Percentiles rank a stretch among this genome's conserved stretches.
Conservation (phyloP, 2,113 vertebrate species). For the Perca flavescens region DNA sequence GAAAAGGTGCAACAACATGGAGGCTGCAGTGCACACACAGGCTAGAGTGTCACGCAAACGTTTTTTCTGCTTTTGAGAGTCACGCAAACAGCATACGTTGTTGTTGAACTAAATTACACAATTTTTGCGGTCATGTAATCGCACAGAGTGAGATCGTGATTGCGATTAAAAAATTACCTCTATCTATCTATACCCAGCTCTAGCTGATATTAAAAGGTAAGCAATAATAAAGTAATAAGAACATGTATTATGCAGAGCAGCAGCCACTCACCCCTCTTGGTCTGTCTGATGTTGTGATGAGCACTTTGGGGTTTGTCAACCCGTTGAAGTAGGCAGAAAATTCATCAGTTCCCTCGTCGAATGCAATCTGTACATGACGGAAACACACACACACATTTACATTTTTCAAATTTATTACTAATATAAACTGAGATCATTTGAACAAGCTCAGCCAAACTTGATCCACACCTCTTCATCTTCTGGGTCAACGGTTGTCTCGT, state of each 20-base stretch:
- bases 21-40: too few relatives aligned
- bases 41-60: too few relatives aligned
- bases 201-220: too few relatives aligned
- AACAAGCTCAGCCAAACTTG: neutral
- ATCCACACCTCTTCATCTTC: slow-evolving; percentile 93
- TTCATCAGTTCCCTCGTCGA: slow-evolving; percentile 97
- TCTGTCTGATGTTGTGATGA: slow-evolving; percentile 97
- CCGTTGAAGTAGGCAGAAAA: slow-evolving; percentile 97
- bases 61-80: too few relatives aligned
- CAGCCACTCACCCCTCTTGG: slow-evolving; percentile 90
- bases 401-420: neutral
- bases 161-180: too few relatives aligned
- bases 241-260: neutral
- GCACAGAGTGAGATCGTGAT: too few relatives aligned
- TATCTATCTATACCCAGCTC: too few relatives aligned
- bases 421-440: neutral
- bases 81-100: too few relatives aligned
- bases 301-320: slow-evolving; percentile 95
- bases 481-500: slow-evolving; percentile 95
- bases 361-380: slow-evolving; percentile 87
- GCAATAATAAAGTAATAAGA: neutral
- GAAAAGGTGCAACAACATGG: too few relatives aligned
- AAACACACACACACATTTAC: neutral
- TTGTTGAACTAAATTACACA: too few relatives aligned
- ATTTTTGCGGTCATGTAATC: too few relatives aligned